Base-by-base conservation (phyloP, 2,113 vertebrate species). In the Gavia stellata region DNA sequence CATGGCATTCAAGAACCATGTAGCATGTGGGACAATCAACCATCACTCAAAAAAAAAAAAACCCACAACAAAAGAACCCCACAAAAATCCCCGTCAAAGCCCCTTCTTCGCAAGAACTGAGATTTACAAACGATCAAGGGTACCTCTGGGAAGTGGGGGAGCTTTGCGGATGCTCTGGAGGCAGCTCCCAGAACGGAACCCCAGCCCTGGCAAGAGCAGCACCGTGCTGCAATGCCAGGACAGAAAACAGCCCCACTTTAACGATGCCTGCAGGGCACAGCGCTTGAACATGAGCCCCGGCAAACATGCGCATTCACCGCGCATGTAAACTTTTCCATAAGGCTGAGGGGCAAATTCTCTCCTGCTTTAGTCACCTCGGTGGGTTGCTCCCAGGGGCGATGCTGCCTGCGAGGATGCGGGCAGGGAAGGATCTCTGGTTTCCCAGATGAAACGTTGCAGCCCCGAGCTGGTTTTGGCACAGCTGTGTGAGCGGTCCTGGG, bases 141-240 rank as follows among this genome's bases (percentile, higher is more conserved):
- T 52, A 11, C 7, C 24, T 58, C 23, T 55, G 44, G 33, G 55
- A 81, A 25, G 16, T 6, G 3, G 16, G 28, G 14, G 13, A 58
- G 65, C n/a, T 63, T 25, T 90, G 42, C n/a, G 52, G 49, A 4
- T 6, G 17, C 50, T 81, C 29, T 71, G 53, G 47, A 66, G 55
- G 45, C 55, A 29, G 34, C 34, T 65, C 42, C 67, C 53, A 68
- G 58, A 49, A 9, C 0, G 0, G 62, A 89, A 31, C 6, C 50
- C 21, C 28, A 50, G n/a, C 33, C 14, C 13, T 62, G 52, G 40
- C 65, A 40, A 25, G 55, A 63, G 77, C 70, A 81, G 70, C 61
- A 6, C 2, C 0, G 0, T 1, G 17, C 44, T 28, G 19, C 1
- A 0, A 16, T 2, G 38, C 42, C 5, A 15, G 47, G 82, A 25